Evolutionary conservation across 2,113 vertebrate genomes (phyloP).

Genomic region (Amblyopsis rosae): DNA sequence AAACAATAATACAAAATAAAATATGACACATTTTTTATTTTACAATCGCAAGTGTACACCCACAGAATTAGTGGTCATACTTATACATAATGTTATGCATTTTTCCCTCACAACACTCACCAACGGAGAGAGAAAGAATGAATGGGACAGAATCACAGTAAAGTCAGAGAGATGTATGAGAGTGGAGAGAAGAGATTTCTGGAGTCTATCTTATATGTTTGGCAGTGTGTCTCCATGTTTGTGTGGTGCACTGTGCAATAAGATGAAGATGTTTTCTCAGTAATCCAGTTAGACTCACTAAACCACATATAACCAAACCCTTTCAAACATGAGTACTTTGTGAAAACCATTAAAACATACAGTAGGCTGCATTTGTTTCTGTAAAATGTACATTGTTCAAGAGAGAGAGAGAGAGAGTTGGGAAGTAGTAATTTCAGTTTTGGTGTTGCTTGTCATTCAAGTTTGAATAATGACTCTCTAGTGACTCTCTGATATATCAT

Average conservation of each 20-base stretch:
- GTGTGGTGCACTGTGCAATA: conserved; percentile 34
- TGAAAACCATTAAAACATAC: conserved; percentile 3
- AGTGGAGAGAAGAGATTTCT: conserved; percentile 19
- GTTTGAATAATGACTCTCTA: conserved; percentile 1
- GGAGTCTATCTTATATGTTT: conserved; percentile 35
- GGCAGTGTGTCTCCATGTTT: conserved; percentile 47
- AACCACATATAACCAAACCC: conserved; percentile 32
- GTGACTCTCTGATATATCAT: neutral
- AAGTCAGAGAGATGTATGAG: neutral
- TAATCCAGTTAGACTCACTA: conserved; percentile 42
- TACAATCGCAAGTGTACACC: no score
- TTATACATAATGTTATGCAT: no score
- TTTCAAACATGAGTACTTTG: conserved; percentile 33
- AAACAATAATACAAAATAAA: no score
- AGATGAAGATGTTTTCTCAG: conserved; percentile 28
- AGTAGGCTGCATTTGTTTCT: neutral
- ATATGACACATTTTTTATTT: no score
- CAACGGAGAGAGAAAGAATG: conserved; percentile 4
- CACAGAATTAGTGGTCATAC: no score
- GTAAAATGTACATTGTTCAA: neutral
- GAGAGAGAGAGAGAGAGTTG: neutral
- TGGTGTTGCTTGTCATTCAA: neutral
- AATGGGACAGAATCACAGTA: neutral
- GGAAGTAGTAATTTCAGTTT: neutral
- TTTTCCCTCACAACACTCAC: neutral